These are phyloP conservation scores for Pyralis farinalis DNA, from an alignment of 2,888 invertebrate species.

Conservation along the genomic window DNA sequence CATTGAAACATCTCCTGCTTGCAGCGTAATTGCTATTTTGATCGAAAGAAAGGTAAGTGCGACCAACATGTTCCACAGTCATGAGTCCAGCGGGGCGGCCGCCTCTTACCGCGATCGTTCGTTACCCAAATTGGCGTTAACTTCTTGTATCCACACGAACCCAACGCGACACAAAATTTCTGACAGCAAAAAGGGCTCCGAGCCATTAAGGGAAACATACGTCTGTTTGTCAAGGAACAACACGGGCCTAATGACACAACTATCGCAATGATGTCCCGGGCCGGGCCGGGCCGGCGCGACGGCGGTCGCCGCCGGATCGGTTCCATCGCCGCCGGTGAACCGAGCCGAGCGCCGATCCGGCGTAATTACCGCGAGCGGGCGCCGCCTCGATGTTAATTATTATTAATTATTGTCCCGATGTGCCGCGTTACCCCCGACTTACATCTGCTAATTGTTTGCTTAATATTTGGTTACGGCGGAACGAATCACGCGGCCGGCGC, in stretches of 20 bases:
- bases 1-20: too few relatives aligned
- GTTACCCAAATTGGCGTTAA: conserved; percentile 3
- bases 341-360: conserved; percentile 6
- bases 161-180: neutral
- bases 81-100: neutral
- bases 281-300: too few relatives aligned
- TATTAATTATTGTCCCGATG: conserved; percentile 24
- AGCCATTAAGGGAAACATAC: neutral
- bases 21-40: too few relatives aligned
- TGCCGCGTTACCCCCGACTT: conserved; percentile 1
- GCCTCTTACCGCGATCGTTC: conserved; percentile 1
- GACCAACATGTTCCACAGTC: conserved; percentile 2
- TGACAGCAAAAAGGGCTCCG: neutral
- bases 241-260: neutral
- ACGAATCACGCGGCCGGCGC: neutral
- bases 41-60: neutral
- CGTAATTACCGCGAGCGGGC: conserved; percentile 15
- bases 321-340: conserved; percentile 10
- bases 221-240: neutral
- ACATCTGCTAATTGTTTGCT: conserved; percentile 6
- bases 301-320: too few relatives aligned
- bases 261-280: neutral
- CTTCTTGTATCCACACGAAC: neutral
- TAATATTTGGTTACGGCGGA: neutral
- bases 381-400: conserved; percentile 24